Evolutionary conservation across 1,140 invertebrate genomes (phyloP), one percentile per base, ranked within the genome.

Genomic region (Pemphigus obesinymphae): DNA sequence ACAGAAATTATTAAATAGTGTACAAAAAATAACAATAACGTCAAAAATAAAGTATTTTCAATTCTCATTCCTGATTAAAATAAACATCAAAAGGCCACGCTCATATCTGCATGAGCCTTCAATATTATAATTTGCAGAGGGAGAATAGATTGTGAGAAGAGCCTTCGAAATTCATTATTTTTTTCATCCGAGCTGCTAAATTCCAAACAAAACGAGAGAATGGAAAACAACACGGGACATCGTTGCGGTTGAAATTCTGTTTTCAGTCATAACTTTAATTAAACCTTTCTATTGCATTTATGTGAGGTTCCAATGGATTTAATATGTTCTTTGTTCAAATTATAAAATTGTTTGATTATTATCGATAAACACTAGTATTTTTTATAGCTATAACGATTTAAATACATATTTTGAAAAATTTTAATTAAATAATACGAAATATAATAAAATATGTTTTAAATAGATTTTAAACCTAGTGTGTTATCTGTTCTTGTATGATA

Each of bases 21-120:
- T 66, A 34, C 17, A 66, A 66, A 66, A 66, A 66, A n/a, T 66
- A 66, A 20, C 2, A 40, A 66, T 37, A 61, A 31, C 26, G 29
- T 5, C 58, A 61, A 37, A n/a, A 66, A 23, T 66, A 66, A 66
- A 66, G 3, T 20, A n/a, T 11, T 66, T 66, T 66, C 63, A 37
- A n/a, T 66, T 37, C 29, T 37, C 63, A 37, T 66, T 66, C 15
- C 20, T 66, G 63, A 66, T 66, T 66, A 66, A 66, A 66, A 66
- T 66, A 66, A 13, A 66, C 63, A 66, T 66, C 63, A 66, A 66
- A 66, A 66, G 31, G 63, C 34, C 63, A 10, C 23, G 31, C 37
- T 66, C 31, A 37, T n/a, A 37, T 66, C 31, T 13, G 26, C 20
- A 17, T 66, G n/a, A 20, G 31, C 5, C 20, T 66, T 20, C 31